These are phyloP conservation scores for Apodemia duryi DNA, from an alignment of 2,888 invertebrate genomes.

Conservation along the genomic window DNA sequence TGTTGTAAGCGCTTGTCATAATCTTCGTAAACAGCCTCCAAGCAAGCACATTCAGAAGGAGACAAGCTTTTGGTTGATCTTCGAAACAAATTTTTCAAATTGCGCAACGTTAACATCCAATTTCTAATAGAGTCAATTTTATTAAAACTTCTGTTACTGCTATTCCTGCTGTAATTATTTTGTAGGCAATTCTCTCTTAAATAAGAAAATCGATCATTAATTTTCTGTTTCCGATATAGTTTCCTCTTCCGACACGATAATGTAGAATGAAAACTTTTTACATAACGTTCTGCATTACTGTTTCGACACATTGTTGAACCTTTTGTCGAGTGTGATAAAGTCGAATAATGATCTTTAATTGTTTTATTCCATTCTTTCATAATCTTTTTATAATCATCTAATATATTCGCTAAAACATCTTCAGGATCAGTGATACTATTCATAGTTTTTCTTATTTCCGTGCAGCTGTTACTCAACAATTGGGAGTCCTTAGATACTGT, in stretches of 20 bases:
- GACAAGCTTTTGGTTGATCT: conserved; percentile 47
- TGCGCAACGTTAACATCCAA: conserved; percentile 54
- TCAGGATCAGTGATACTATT: conserved; percentile 44
- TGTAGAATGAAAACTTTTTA: conserved; percentile 61
- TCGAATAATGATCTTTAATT: conserved; percentile 58
- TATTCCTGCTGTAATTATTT: conserved; percentile 37
- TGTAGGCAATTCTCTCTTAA: conserved; percentile 42
- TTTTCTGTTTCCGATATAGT: conserved; percentile 43
- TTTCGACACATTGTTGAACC: conserved; percentile 44
- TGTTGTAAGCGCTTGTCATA: conserved; percentile 68
- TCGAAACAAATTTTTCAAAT: conserved; percentile 60
- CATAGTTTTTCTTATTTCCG: conserved; percentile 63
- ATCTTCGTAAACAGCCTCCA: conserved; percentile 65
- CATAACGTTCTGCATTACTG: conserved; percentile 55
- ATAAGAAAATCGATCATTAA: conserved; percentile 54
- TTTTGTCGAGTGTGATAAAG: conserved; percentile 49
- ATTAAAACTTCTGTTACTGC: conserved; percentile 53
- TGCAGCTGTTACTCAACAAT: conserved; percentile 62
- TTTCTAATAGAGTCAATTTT: conserved; percentile 50
- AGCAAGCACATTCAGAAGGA: conserved; percentile 59
- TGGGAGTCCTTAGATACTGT: conserved; percentile 60
- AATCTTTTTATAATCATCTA: conserved; percentile 68
- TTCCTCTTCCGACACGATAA: conserved; percentile 54
- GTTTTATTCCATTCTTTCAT: conserved; percentile 75
- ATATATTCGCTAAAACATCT: conserved; percentile 52